phyloP scores from a whole-genome alignment of 37 sponge, comb jelly and placozoan genomes.

The Ianthella basta region DNA sequence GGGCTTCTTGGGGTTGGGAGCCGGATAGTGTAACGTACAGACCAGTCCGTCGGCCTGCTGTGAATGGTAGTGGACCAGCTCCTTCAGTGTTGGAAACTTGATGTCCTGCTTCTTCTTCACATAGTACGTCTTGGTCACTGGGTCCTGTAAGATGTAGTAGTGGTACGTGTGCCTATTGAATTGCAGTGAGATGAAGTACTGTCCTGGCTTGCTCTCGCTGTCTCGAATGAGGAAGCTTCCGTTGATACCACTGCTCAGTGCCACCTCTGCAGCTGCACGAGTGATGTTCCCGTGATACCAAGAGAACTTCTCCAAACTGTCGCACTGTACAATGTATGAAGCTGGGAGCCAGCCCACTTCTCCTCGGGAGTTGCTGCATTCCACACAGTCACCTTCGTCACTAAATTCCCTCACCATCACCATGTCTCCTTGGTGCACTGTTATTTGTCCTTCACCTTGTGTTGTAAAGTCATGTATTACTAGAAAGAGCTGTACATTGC shows the following conservation, averaged over 20 bases:
- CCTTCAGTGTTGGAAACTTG: constrained; percentile 79
- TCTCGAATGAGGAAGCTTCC: constrained; percentile 95
- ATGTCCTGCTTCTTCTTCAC: constrained; percentile 74
- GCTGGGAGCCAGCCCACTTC: constrained; percentile 94
- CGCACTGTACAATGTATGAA: constrained; percentile 87
- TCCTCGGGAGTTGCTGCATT: constrained; percentile 61
- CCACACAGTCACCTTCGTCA: constrained; percentile 85
- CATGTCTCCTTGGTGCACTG: constrained; percentile 73
- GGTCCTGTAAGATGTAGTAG: constrained; percentile 78
- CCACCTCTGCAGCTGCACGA: constrained; percentile 90
- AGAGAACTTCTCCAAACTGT: constrained; percentile 93
- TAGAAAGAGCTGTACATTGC: constrained; percentile 71
- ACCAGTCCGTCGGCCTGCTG: constrained; percentile 87
- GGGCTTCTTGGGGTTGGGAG: constrained; percentile 88
- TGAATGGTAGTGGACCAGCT: constrained; percentile 93
- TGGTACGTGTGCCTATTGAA: constrained; percentile 93
- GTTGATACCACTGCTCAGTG: constrained; percentile 91
- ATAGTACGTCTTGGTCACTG: constrained; percentile 52
- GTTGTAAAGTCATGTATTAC: constrained; percentile 75
- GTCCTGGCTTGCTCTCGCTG: constrained; percentile 98
- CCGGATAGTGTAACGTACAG: constrained; percentile 89
- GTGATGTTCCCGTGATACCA: constrained; percentile 96
- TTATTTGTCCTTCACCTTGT: constrained; percentile 75
- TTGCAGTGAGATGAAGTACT: constrained; percentile 92
- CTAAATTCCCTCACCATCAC: constrained; percentile 57